These are phyloP conservation scores for Colletes gigas DNA, from an alignment of 1,140 invertebrate genomes.

Conservation along the genomic window DNA sequence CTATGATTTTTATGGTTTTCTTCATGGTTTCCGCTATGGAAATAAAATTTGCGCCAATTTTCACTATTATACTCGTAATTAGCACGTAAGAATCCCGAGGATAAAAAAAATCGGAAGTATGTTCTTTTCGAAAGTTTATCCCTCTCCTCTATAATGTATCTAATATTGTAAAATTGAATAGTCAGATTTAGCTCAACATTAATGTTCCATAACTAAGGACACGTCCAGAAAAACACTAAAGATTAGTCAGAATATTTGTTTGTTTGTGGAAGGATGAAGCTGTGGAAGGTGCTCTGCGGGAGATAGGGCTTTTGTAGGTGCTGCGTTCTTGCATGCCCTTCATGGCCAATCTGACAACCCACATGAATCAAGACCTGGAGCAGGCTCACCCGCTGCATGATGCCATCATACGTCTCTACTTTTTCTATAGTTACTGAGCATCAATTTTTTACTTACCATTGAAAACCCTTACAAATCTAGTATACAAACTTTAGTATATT, in stretches of 20 bases:
- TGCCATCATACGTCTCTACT: constrained; percentile 66
- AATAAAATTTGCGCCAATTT: no score
- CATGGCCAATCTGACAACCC: constrained; percentile 64
- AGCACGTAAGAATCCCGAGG: no score
- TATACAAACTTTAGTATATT: constrained; percentile 55
- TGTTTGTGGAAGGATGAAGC: constrained; percentile 88
- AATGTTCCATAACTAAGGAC: constrained; percentile 55
- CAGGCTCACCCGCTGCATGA: constrained; percentile 67
- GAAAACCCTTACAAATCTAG: constrained; percentile 45
- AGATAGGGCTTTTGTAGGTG: constrained; percentile 89
- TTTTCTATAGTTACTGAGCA: constrained; percentile 42
- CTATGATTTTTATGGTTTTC: no score
- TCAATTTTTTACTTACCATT: constrained; percentile 42
- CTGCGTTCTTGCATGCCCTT: constrained; percentile 65
- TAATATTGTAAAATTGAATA: constrained; percentile 17
- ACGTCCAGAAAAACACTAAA: constrained; percentile 72
- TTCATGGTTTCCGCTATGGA: no score
- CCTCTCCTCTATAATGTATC: constrained; percentile 12
- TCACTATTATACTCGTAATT: no score
- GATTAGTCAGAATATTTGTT: constrained; percentile 78
- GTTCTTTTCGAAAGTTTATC: no score
- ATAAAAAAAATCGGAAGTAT: no score
- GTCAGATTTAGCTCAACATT: constrained; percentile 35
- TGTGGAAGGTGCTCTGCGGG: constrained; percentile 90
- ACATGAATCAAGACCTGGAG: constrained; percentile 66